Evolutionary conservation across 2,113 vertebrate genomes (phyloP).

Genomic region (Cheirogaleus medius): DNA sequence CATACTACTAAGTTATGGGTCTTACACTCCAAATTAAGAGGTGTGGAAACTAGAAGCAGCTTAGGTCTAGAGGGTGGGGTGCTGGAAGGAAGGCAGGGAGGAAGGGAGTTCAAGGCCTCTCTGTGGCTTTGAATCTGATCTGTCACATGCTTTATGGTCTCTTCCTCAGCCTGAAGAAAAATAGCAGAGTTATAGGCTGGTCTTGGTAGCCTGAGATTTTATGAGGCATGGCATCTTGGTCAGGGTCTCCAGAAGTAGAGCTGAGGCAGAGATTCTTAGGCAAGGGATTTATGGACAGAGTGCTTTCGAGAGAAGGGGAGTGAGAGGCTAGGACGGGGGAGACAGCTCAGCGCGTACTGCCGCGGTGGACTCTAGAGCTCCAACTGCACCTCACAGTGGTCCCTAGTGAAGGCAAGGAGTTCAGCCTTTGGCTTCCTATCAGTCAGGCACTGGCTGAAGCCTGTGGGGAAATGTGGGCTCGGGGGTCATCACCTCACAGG

Average conservation of each 20-base stretch:
- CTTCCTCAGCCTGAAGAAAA: not conserved
- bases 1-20: not conserved
- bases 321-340: not conserved
- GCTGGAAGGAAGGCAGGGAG: not conserved
- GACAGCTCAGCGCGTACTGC: not conserved
- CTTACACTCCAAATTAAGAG: not conserved
- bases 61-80: not conserved
- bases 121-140: not conserved
- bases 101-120: not conserved
- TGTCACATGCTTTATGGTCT: not conserved
- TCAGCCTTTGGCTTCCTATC: not conserved
- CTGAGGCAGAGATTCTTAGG: not conserved
- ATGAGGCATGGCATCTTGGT: not conserved
- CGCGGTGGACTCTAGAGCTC: no score
- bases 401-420: not conserved
- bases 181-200: not conserved
- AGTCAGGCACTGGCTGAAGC: not conserved
- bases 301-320: not conserved
- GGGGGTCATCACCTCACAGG: not conserved
- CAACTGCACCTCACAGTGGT: accelerated
- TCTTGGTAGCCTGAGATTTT: not conserved
- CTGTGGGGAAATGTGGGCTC: not conserved
- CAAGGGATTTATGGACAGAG: not conserved
- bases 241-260: not conserved
- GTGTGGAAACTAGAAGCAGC: not conserved